Evolutionary conservation across 2,888 invertebrate species (phyloP).

Genomic region (Arge pagana): DNA sequence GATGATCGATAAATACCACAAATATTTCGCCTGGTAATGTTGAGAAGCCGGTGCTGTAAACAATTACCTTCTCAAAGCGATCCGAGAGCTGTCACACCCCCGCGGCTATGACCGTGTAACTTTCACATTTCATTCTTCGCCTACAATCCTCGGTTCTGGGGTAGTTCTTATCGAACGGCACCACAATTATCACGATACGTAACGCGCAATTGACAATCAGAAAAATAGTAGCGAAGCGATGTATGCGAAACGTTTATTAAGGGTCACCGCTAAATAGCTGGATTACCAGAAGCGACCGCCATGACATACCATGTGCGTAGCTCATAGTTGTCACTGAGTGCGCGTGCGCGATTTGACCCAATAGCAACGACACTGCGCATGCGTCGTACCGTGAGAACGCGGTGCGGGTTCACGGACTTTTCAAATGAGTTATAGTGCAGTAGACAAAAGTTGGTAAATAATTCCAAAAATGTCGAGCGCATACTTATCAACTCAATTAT

Average conservation of each 20-base stretch:
- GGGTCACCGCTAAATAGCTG: neutral
- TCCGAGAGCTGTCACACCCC: constrained; percentile 36
- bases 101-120: constrained; percentile 26
- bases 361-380: too few relatives aligned
- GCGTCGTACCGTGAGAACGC: neutral
- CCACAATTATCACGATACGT: neutral
- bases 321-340: constrained; percentile 5
- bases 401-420: neutral
- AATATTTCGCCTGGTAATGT: too few relatives aligned
- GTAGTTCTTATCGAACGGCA: neutral
- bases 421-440: neutral
- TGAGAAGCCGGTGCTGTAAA: constrained; percentile 9
- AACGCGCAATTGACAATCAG: neutral
- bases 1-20: neutral
- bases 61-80: constrained; percentile 8
- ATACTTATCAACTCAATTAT: neutral
- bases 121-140: constrained; percentile 14
- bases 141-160: neutral
- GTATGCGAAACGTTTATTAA: constrained; percentile 1
- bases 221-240: neutral
- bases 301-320: constrained; percentile 31
- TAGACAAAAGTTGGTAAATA: too few relatives aligned
- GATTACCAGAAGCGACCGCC: constrained; percentile 16
- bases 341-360: too few relatives aligned
- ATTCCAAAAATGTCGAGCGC: too few relatives aligned